Base-by-base conservation (phyloP, 2,113 vertebrate genomes). In the Taurulus bubalis region DNA sequence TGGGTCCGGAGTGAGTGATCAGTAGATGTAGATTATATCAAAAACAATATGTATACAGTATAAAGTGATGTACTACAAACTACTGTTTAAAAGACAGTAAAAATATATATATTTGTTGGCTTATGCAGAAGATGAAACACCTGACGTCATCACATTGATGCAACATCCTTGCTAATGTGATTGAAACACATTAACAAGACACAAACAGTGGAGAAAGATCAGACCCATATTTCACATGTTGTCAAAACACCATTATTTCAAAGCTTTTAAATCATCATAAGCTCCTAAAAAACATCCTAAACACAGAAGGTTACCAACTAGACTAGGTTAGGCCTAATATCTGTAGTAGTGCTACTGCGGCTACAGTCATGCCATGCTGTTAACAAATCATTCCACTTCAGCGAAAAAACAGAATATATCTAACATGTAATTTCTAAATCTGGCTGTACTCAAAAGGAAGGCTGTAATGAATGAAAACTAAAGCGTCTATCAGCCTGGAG, bases 311-410 rank as follows among this genome's bases (percentile, higher is more conserved):
- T 84, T 86, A 92, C 82, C 74, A 86, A 47, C 78, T 83, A 84
- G 58, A 83, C 87, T 90, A 90, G 60, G 85, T 91, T 90, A 90
- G 89, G 72, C 86, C 77, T 89, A 89, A 85, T 88, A 68, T 85
- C 78, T 90, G 82, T 67, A 84, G 77, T 83, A 88, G 70, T 81
- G 90, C 80, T 81, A 78, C 84, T 91, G 81, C 71, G 26, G 82
- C 91, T 91, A 93, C 78, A 51, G 64, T 91, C 92, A 94, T 92
- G 91, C 91, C 91, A 92, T 93, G 92, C 91, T 79, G 92, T 94
- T 93, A 91, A 91, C 78, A 72, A 55, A 85, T 82, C 74, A 85
- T 89, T 86, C 75, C 88, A 92, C 79, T 80, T 75, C 74, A 85
- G 83, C 53, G 20, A 75, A 84, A 75, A 71, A 83, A 91, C 67